Conservation (phyloP, 2,113 vertebrate genomes). For the Carassius gibelio region DNA sequence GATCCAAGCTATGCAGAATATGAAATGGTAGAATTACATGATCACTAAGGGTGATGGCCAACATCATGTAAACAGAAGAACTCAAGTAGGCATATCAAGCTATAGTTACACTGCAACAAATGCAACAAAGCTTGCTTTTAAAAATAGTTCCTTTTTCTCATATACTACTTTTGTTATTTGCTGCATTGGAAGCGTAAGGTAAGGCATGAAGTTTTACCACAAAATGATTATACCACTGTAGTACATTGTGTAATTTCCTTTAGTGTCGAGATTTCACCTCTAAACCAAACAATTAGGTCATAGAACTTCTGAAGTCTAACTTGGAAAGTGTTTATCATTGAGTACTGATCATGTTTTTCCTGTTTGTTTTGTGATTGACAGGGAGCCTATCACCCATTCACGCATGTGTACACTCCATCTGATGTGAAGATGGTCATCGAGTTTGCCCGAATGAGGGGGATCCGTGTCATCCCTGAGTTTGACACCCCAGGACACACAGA, state of each 20-base stretch:
- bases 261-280: not conserved
- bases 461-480: constrained; percentile 91
- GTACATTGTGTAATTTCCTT: not conserved
- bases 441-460: constrained; percentile 88
- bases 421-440: constrained; percentile 86
- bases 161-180: not conserved
- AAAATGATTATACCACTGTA: not conserved
- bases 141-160: not conserved
- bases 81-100: not conserved
- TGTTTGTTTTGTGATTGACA: constrained; percentile 60
- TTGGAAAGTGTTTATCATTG: not conserved
- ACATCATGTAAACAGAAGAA: not conserved
- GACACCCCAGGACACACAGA: constrained; percentile 90
- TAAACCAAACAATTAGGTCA: not conserved
- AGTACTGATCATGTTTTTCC: not conserved
- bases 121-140: not conserved
- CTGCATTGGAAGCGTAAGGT: constrained; percentile 40
- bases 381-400: constrained; percentile 88
- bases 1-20: not conserved
- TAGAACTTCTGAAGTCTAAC: not conserved
- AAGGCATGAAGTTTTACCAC: not conserved
- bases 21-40: no score
- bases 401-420: constrained; percentile 86
- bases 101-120: not conserved
- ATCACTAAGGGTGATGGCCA: not conserved